phyloP scores from a whole-genome alignment of 2,113 vertebrate genomes.

The Heterotis niloticus region DNA sequence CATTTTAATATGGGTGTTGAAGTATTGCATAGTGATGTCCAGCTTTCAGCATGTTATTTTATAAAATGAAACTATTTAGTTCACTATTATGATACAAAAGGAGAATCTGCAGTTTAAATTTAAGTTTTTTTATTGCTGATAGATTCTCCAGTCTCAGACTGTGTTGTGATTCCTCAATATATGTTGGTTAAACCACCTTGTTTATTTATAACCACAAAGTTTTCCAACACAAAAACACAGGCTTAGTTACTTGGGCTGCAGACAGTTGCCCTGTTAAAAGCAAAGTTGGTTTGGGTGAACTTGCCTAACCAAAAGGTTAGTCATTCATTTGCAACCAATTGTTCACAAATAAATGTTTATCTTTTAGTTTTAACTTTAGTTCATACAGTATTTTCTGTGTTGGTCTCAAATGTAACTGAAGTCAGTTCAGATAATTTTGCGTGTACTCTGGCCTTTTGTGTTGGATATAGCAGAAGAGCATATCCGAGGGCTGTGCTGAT shows the following conservation, averaged over 20 bases:
- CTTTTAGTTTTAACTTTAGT: slow-evolving; percentile 55
- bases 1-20: slow-evolving; percentile 44
- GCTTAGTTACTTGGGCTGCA: slow-evolving; percentile 36
- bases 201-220: slow-evolving; percentile 57
- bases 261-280: slow-evolving; percentile 46
- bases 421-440: too few relatives aligned
- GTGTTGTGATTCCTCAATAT: slow-evolving; percentile 61
- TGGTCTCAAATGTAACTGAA: too few relatives aligned
- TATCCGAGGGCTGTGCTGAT: too few relatives aligned
- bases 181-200: slow-evolving; percentile 58
- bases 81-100: slow-evolving; percentile 26
- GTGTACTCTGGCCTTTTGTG: too few relatives aligned
- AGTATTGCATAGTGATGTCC: slow-evolving; percentile 15
- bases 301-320: slow-evolving; percentile 64
- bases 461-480: too few relatives aligned
- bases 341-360: slow-evolving; percentile 62
- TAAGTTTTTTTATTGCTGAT: slow-evolving; percentile 51
- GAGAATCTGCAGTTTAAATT: too few relatives aligned
- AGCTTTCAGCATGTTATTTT: slow-evolving; percentile 40
- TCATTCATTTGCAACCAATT: slow-evolving; percentile 70
- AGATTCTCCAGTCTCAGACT: slow-evolving; percentile 50
- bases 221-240: slow-evolving; percentile 49
- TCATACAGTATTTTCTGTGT: slow-evolving; percentile 26
- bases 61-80: slow-evolving; percentile 46
- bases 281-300: slow-evolving; percentile 54